Conservation (phyloP, 2,888 invertebrate genomes). For the Drosophila buzzatii region DNA sequence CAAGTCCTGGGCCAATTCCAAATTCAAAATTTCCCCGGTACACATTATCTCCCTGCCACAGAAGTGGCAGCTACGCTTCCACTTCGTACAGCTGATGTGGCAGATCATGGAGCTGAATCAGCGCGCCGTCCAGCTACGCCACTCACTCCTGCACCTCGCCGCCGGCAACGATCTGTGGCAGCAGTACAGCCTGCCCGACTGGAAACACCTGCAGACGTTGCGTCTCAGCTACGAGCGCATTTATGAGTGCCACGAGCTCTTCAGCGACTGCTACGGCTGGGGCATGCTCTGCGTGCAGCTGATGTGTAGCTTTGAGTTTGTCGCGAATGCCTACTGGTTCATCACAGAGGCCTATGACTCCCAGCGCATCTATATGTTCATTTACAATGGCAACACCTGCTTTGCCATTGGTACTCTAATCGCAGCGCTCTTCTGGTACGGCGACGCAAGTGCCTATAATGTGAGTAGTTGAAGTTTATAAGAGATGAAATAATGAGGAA, state of each 20-base stretch:
- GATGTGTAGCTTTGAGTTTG: constrained; percentile 81
- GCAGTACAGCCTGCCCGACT: constrained; percentile 59
- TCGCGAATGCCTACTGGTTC: constrained; percentile 82
- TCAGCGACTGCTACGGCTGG: constrained; percentile 83
- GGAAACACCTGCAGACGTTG: constrained; percentile 66
- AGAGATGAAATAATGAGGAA: not conserved
- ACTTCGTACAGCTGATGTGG: constrained; percentile 73
- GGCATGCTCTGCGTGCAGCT: constrained; percentile 78
- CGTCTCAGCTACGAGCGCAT: constrained; percentile 79
- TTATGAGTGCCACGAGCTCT: constrained; percentile 68
- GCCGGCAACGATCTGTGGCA: constrained; percentile 72
- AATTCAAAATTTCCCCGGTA: constrained; percentile 32
- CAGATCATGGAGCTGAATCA: constrained; percentile 65
- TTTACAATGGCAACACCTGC: constrained; percentile 63
- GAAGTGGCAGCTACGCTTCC: constrained; percentile 69
- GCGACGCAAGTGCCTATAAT: constrained; percentile 70
- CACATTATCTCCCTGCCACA: constrained; percentile 61
- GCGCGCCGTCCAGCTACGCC: constrained; percentile 50
- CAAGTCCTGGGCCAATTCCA: constrained; percentile 51
- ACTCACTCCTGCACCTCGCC: constrained; percentile 56
- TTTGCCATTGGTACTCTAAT: constrained; percentile 60
- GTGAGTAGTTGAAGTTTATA: constrained; percentile 61
- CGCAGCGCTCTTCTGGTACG: constrained; percentile 66
- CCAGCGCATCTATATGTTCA: constrained; percentile 30
- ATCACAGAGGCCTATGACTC: constrained; percentile 49